Evolutionary conservation across 1,140 invertebrate genomes (phyloP), one percentile per base, ranked within the genome.

Genomic region (Ericerus pela): DNA sequence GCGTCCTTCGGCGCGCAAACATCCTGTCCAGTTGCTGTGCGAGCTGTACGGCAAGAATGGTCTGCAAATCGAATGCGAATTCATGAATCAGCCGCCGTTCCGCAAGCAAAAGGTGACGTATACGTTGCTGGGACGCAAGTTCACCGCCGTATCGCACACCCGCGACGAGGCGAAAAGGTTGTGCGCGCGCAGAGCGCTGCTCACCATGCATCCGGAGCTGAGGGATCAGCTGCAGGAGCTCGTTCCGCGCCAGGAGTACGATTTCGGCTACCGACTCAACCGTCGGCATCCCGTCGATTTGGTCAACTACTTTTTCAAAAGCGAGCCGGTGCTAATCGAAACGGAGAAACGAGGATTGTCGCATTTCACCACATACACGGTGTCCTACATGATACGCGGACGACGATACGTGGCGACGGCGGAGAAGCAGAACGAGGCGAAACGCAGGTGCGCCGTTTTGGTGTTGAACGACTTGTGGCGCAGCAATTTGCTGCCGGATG

Each of bases 251-350:
- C 41, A 24, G 26, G 41, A 47, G 20, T 47, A 47, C 16, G 41
- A 47, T 14, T 47, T 47, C 14, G 41, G 41, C 3, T 47, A 47
- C 20, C 22, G 41, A 22, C 20, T 47, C 10, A 47, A 47, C 26
- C 41, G 41, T 24, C 16, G 41, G 8, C 41, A 47, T 47, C 41
- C 41, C 3, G 41, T 47, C 4, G 41, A 47, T 24, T 22, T 47
- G 41, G 41, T 53, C 24, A 53, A 53, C 22, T 31, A 53, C 20
- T 29, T 53, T 53, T 33, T 31, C n/a, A 31, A 53, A 33, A 53
- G 30, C n/a, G 31, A 54, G 29, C 20, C 33, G 28, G 30, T 54
- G 12, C 22, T 54, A 10, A 33, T 54, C 10, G 30, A 33, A 20
- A 33, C 33, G 4, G 30, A 33, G 16, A 16, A 20, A 10, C 22